Evolutionary conservation across 2,113 vertebrate species (phyloP).

Genomic region (Heterocephalus glaber): DNA sequence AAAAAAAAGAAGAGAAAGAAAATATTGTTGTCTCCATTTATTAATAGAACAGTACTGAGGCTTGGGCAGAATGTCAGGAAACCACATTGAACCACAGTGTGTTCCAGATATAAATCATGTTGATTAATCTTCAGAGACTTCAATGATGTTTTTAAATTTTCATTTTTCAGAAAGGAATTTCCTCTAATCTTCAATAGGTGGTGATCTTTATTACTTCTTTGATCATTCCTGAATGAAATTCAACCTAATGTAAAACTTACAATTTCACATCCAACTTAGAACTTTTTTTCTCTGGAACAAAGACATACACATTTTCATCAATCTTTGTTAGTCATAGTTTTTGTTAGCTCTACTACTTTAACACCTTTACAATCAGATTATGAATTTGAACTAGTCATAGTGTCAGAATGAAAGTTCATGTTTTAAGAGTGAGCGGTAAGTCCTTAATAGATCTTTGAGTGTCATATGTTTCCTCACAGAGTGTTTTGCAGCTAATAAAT

Average conservation of each 20-base stretch:
- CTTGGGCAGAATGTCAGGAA: background rate
- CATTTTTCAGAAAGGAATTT: background rate
- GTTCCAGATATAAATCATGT: background rate
- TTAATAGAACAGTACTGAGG: background rate
- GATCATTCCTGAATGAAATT: background rate
- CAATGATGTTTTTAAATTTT: fast-evolving
- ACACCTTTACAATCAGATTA: background rate
- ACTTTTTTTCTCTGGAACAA: background rate
- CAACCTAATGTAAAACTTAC: background rate
- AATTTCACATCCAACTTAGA: background rate
- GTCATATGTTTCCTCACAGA: background rate
- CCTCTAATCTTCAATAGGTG: background rate
- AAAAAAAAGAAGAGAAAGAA: background rate
- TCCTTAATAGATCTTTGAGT: background rate
- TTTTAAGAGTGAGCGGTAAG: background rate
- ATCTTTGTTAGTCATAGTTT: background rate
- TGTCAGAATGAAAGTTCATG: background rate
- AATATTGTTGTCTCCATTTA: background rate
- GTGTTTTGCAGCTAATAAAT: background rate
- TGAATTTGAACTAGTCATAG: background rate
- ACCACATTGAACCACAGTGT: background rate
- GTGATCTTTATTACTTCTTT: background rate
- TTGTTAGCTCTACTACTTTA: background rate
- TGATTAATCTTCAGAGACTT: background rate
- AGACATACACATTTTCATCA: background rate